These are phyloP conservation scores for Xanthia togata DNA, from an alignment of 2,888 invertebrate species.

Conservation along the genomic window DNA sequence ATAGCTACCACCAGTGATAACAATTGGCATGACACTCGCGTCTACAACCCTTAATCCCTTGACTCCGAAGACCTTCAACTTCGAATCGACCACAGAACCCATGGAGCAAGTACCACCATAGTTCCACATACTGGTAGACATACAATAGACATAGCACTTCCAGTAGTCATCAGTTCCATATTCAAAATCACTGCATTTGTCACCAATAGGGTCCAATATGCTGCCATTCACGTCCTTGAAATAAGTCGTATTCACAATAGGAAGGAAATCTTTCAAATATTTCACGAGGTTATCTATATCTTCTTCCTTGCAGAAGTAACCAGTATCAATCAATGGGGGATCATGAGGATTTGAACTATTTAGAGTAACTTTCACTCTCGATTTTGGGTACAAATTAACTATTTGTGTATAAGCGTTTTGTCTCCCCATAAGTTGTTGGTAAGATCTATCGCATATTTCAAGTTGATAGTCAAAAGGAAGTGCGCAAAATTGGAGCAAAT, in stretches of 20 bases:
- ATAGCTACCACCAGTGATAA: constrained; percentile 26
- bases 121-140: constrained; percentile 27
- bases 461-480: constrained; percentile 15
- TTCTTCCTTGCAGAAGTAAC: constrained; percentile 59
- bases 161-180: constrained; percentile 66
- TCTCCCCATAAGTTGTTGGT: constrained; percentile 11
- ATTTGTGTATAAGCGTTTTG: constrained; percentile 38
- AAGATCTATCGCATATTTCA: constrained; percentile 11
- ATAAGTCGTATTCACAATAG: constrained; percentile 68
- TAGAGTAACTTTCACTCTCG: constrained; percentile 67
- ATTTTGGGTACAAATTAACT: constrained; percentile 64
- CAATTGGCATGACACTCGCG: constrained; percentile 38
- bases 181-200: constrained; percentile 43
- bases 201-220: constrained; percentile 56
- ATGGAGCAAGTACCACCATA: constrained; percentile 39
- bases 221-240: constrained; percentile 68
- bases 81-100: constrained; percentile 40
- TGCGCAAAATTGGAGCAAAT: constrained; percentile 20
- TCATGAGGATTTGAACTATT: constrained; percentile 65
- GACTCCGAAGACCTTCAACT: constrained; percentile 34
- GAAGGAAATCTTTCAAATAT: constrained; percentile 68
- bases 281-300: constrained; percentile 69
- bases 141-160: constrained; percentile 60
- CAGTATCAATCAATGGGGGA: constrained; percentile 64
- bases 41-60: constrained; percentile 31